Conservation (phyloP, 1,140 invertebrate genomes). For the Drosophila kikkawai region DNA sequence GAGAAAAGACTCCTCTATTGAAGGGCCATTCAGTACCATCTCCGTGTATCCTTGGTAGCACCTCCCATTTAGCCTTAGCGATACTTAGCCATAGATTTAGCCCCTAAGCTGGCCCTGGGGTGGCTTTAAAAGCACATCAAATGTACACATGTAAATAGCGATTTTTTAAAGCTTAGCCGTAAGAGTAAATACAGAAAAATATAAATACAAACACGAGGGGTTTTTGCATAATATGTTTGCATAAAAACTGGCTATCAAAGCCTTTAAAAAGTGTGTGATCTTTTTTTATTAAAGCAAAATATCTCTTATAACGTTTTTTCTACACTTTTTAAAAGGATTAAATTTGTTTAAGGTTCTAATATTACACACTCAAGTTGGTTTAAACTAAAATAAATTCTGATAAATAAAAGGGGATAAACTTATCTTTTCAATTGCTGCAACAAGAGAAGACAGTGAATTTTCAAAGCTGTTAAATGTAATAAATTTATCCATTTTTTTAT, state of each 20-base stretch:
- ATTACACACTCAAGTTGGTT: neutral
- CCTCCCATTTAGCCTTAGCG: slow-evolving; percentile 30
- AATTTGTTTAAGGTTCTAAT: neutral
- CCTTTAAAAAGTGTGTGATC: neutral
- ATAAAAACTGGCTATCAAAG: slow-evolving; percentile 12
- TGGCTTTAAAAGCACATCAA: slow-evolving; percentile 70
- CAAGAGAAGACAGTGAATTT: neutral
- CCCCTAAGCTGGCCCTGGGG: slow-evolving; percentile 57
- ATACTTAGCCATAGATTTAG: slow-evolving; percentile 26
- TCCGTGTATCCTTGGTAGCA: neutral
- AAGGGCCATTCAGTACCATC: neutral
- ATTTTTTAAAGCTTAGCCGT: slow-evolving; percentile 56
- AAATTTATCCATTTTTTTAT: neutral
- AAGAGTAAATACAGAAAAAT: slow-evolving; percentile 38
- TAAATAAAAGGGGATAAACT: neutral
- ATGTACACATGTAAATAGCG: slow-evolving; percentile 68
- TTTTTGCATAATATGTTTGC: slow-evolving; percentile 11
- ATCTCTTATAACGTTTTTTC: neutral
- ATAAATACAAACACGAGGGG: slow-evolving; percentile 12
- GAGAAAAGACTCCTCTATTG: slow-evolving; percentile 62
- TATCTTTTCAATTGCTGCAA: neutral
- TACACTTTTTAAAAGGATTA: too few relatives aligned
- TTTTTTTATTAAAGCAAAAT: neutral
- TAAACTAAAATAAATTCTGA: neutral
- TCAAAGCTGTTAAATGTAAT: too few relatives aligned